Evolutionary conservation across 2,888 invertebrate species (phyloP), one percentile per base, ranked within the genome.

Genomic region (Nymphalis urticae): DNA sequence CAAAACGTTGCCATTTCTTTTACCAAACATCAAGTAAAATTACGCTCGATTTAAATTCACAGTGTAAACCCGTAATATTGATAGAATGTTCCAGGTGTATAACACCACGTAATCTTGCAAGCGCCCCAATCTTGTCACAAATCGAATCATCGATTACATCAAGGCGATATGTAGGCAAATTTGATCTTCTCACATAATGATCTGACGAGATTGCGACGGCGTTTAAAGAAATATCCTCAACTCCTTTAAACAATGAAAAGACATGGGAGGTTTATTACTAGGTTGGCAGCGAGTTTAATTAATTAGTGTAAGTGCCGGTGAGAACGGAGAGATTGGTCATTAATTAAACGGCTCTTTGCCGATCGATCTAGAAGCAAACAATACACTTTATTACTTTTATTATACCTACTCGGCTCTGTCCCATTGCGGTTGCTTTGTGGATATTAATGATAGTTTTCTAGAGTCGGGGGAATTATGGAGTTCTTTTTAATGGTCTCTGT

Each of bases 251-350:
- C 63, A 70, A 72, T 69, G 54, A 64, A 70, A 72, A 70, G 72
- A 68, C 70, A 68, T 64, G 68, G 70, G 70, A 69, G 67, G 62
- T 69, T 67, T 83, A 56, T 56, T 56, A 82, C 84, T 85, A 80
- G 83, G 86, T 85, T 84, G 83, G 84, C 82, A 80, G 58, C 36
- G 36, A 58, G 83, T 86, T 86, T 88, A 88, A 90, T 90, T 89
- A 91, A 91, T 91, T 90, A 90, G 82, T 85, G 83, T 85, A 87
- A 90, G 90, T 89, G 89, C 90, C 89, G 90, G 90, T 89, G 89
- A 88, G 88, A 85, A 89, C 85, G 87, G 77, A 77, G 89, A 87
- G 90, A 90, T 89, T 85, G 90, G 88, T 88, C 89, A 90, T 91
- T 90, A 89, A 89, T 91, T 90, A 89, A 85, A 84, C 84, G 86